These are phyloP conservation scores for Campylomormyrus tamandua DNA, from an alignment of 2,113 vertebrate species.

Conservation along the genomic window DNA sequence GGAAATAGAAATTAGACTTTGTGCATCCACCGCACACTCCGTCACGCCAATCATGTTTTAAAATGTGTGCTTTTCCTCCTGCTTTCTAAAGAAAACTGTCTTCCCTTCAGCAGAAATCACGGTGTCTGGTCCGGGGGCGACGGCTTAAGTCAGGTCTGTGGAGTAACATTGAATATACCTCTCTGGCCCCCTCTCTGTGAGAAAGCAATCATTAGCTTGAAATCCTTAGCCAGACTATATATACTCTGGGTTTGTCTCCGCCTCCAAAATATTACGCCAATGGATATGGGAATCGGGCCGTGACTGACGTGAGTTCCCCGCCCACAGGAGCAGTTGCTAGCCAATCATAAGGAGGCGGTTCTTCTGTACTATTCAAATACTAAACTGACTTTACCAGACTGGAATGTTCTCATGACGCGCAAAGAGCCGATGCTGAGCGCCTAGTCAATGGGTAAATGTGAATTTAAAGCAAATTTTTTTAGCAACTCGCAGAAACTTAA, in stretches of 20 bases:
- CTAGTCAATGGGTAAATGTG: neutral
- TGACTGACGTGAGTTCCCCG: constrained; percentile 57
- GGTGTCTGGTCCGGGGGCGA: constrained; percentile 41
- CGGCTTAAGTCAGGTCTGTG: constrained; percentile 48
- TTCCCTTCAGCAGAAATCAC: constrained; percentile 39
- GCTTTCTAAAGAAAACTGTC: constrained; percentile 29
- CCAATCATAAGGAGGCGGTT: constrained; percentile 74
- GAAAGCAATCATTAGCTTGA: constrained; percentile 65
- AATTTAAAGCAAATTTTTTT: neutral
- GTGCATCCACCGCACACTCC: constrained; percentile 86
- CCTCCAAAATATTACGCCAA: constrained; percentile 48
- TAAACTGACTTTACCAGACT: constrained; percentile 59
- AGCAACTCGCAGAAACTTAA: neutral
- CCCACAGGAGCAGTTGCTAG: constrained; percentile 32
- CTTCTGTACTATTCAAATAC: constrained; percentile 66
- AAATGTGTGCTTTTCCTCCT: constrained; percentile 25
- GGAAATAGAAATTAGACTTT: constrained; percentile 87
- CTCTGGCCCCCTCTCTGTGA: constrained; percentile 36
- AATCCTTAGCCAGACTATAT: constrained; percentile 53
- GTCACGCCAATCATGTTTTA: constrained; percentile 59
- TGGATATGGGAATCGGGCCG: neutral
- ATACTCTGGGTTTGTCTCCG: constrained; percentile 45
- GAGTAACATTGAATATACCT: constrained; percentile 52
- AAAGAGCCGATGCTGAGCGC: constrained; percentile 14
- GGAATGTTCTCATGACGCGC: constrained; percentile 61